A percentile compares a stretch with the other conserved stretches of the same genome.
These are phyloP conservation scores for Loripinus fragilis DNA, from an alignment of 2,888 invertebrate genomes.

Conservation along the genomic window DNA sequence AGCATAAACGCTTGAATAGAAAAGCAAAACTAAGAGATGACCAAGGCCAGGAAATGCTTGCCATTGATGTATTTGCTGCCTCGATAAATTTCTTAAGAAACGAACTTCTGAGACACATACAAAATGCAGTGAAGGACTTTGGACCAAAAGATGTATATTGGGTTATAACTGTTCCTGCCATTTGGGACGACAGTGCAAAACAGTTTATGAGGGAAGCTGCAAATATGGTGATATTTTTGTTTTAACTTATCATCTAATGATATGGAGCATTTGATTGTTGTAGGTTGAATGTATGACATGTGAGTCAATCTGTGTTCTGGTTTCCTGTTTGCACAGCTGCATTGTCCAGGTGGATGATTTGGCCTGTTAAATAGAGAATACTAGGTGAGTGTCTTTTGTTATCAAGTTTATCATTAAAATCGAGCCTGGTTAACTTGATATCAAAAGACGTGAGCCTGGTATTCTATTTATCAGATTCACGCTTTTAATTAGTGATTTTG, in stretches of 20 bases:
- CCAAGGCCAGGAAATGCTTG: conserved; percentile 48
- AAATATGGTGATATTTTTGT: conserved; percentile 14
- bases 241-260: background rate
- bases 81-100: conserved; percentile 48
- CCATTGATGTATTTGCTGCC: conserved; percentile 48
- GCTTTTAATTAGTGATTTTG: too few species aligned
- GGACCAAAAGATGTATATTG: conserved; percentile 39
- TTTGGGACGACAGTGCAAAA: conserved; percentile 43
- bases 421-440: too few species aligned
- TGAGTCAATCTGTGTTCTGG: too few species aligned
- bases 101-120: conserved; percentile 32
- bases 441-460: too few species aligned
- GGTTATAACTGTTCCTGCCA: conserved; percentile 50
- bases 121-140: conserved; percentile 21
- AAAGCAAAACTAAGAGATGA: conserved; percentile 43
- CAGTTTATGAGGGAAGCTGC: conserved; percentile 48
- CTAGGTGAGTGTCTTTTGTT: too few species aligned
- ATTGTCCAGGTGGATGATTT: too few species aligned
- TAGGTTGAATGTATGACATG: background rate
- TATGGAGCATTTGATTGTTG: background rate
- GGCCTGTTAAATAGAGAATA: too few species aligned
- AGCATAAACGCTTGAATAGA: conserved; percentile 23
- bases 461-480: too few species aligned
- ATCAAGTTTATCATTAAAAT: too few species aligned
- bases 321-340: too few species aligned